A percentile compares a stretch with the other conserved stretches of the same genome.
Evolutionary conservation across 2,888 invertebrate species (phyloP).

Genomic region (Pyrrhosoma nymphula): DNA sequence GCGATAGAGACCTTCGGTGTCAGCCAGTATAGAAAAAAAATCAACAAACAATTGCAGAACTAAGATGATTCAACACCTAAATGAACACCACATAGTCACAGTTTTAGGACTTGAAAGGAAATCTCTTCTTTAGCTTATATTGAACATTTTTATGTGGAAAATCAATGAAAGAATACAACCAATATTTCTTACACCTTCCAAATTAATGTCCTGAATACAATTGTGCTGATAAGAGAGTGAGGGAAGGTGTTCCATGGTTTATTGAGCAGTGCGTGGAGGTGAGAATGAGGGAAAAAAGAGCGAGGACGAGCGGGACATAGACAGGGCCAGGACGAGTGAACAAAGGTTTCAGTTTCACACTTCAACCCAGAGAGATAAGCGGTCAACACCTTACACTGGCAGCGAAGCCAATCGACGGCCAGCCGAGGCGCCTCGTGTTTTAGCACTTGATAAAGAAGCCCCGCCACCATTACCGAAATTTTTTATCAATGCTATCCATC

Average conservation of each 20-base stretch:
- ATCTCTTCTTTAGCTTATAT: background rate
- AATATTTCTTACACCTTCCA: background rate
- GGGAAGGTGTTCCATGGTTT: background rate
- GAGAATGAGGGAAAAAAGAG: background rate
- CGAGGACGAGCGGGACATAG: background rate
- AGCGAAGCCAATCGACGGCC: background rate
- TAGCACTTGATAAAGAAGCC: slow-evolving; percentile 60
- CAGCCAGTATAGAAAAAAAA: no score
- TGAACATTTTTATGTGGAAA: background rate
- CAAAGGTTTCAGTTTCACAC: slow-evolving; percentile 53
- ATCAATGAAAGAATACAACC: background rate
- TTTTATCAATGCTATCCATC: background rate
- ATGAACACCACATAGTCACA: background rate
- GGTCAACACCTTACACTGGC: slow-evolving; percentile 2
- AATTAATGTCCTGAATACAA: background rate
- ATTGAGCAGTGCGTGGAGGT: background rate
- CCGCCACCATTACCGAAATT: slow-evolving; percentile 19
- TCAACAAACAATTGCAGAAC: background rate
- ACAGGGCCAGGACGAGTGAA: background rate
- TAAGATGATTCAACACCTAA: background rate
- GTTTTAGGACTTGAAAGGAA: background rate
- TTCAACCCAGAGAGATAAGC: slow-evolving; percentile 43
- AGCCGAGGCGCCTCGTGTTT: slow-evolving; percentile 39
- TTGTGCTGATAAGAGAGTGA: background rate
- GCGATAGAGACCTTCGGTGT: no score